Percentiles rank a stretch among this genome's conserved stretches.
These are phyloP conservation scores for Opisthograptis luteolata DNA, from an alignment of 2,888 invertebrate genomes.

Conservation along the genomic window DNA sequence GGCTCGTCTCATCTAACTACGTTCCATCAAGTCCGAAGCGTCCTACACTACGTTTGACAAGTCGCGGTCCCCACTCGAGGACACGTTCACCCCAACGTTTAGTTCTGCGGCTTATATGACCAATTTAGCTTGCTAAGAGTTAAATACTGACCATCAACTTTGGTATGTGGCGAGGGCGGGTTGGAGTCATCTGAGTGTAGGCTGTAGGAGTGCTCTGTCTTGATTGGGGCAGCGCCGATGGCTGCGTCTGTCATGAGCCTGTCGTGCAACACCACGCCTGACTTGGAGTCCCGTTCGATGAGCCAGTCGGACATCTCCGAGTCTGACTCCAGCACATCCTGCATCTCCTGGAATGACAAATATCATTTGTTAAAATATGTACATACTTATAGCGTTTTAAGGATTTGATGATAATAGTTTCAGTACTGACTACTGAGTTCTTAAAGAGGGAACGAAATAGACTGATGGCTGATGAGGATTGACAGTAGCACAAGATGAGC, in stretches of 20 bases:
- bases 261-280: conserved; percentile 93
- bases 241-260: conserved; percentile 95
- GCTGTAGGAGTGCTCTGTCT: conserved; percentile 97
- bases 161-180: conserved; percentile 88
- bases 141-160: conserved; percentile 86
- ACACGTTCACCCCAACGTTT: too few species aligned
- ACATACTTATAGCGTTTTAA: background rate
- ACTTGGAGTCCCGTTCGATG: conserved; percentile 86
- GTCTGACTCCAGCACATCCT: conserved; percentile 87
- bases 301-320: conserved; percentile 88
- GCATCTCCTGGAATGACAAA: conserved; percentile 83
- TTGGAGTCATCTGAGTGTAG: conserved; percentile 89
- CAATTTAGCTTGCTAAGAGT: too few species aligned
- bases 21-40: too few species aligned
- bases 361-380: background rate
- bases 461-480: too few species aligned
- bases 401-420: background rate
- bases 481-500: too few species aligned
- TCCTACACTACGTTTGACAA: too few species aligned
- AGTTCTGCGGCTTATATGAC: too few species aligned
- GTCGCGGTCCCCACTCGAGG: too few species aligned
- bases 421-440: too few species aligned
- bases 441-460: too few species aligned
- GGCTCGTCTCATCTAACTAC: too few species aligned
- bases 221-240: conserved; percentile 91